Percentiles rank a stretch among this genome's conserved stretches.
phyloP scores from a whole-genome alignment of 2,797 vertebrate genomes.

The Poeciliopsis gracilis region DNA sequence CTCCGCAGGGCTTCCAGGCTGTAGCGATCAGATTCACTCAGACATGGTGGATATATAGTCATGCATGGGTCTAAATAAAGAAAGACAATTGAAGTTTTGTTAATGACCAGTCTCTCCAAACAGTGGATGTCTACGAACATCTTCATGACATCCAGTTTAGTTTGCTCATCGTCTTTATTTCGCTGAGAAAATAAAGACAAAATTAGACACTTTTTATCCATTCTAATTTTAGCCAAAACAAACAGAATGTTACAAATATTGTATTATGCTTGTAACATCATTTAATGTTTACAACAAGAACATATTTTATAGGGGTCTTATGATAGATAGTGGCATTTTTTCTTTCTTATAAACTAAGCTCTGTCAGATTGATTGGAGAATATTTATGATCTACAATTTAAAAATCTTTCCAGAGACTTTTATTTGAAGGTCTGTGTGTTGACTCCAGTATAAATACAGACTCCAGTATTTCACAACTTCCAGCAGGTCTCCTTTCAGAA shows the following conservation, averaged over 20 bases:
- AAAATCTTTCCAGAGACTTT: neutral
- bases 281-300: neutral
- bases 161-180: neutral
- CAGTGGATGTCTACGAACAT: neutral
- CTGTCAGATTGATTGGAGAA: neutral
- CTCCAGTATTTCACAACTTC: neutral
- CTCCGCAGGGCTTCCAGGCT: slow-evolving; percentile 93
- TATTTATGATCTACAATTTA: neutral
- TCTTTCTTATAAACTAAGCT: neutral
- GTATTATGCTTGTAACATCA: neutral
- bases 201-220: neutral
- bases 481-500: neutral
- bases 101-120: neutral
- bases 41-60: slow-evolving; percentile 87
- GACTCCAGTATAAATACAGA: neutral
- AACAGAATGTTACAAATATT: neutral
- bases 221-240: neutral
- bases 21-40: slow-evolving; percentile 91
- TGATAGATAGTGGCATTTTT: neutral
- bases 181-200: neutral
- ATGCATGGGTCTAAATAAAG: slow-evolving; percentile 85
- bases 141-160: neutral
- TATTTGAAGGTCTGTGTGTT: neutral
- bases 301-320: neutral
- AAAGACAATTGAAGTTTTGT: slow-evolving; percentile 1